Percentiles rank a stretch among this genome's conserved stretches.
phyloP scores from a whole-genome alignment of 2,888 invertebrate species.

The Plagodis pulveraria region DNA sequence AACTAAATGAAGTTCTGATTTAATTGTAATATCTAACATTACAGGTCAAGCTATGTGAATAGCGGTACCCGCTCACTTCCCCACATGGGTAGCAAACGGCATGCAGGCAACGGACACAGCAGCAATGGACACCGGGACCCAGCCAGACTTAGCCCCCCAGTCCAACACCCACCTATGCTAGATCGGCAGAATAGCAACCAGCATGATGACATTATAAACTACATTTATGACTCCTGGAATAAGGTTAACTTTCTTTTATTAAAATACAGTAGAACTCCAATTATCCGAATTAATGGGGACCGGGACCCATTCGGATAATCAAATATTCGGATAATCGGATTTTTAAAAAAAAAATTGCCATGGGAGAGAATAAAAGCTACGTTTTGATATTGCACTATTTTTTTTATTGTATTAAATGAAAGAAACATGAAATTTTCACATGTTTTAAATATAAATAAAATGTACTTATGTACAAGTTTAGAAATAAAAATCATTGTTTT shows the following conservation, averaged over 20 bases:
- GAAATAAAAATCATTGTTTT: too few species aligned
- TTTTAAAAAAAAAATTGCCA: too few species aligned
- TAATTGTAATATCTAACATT: not conserved
- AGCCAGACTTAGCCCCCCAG: slow-evolving; percentile 73
- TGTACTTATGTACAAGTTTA: too few species aligned
- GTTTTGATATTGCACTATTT: too few species aligned
- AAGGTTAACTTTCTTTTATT: slow-evolving; percentile 70
- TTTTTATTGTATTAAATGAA: too few species aligned
- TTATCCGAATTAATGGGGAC: too few species aligned
- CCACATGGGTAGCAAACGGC: slow-evolving; percentile 61
- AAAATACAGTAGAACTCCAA: too few species aligned
- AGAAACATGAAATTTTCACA: too few species aligned
- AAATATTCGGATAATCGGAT: too few species aligned
- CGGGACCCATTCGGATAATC: too few species aligned
- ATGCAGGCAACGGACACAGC: slow-evolving; percentile 38
- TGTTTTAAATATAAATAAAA: too few species aligned
- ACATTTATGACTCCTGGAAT: slow-evolving; percentile 91
- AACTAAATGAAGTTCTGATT: not conserved
- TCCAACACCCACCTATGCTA: slow-evolving; percentile 51
- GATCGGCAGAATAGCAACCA: slow-evolving; percentile 63
- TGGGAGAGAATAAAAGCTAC: too few species aligned
- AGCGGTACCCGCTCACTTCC: slow-evolving; percentile 76
- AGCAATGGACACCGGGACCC: slow-evolving; percentile 51
- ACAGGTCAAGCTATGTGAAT: slow-evolving; percentile 74
- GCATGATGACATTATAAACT: slow-evolving; percentile 92